These are phyloP conservation scores for Coelopa frigida DNA, from an alignment of 1,140 invertebrate genomes.

Conservation along the genomic window DNA sequence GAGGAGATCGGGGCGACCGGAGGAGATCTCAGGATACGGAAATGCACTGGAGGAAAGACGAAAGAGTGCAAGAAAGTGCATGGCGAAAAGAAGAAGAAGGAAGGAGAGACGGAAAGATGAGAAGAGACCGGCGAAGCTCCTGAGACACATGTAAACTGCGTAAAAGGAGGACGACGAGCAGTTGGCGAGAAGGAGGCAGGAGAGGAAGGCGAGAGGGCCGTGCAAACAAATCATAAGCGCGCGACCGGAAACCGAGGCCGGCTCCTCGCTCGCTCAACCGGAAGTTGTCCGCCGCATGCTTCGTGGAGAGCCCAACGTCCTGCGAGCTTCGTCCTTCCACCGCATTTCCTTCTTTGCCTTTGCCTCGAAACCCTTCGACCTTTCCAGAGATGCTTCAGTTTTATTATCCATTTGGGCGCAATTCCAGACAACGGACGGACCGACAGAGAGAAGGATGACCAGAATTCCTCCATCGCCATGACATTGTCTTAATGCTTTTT, in stretches of 20 bases:
- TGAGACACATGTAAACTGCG: neutral
- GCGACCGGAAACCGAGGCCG: neutral
- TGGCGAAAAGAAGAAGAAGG: neutral
- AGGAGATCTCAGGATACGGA: neutral
- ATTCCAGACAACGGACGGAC: too few species aligned
- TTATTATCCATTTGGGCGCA: slow-evolving; percentile 43
- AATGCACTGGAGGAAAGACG: neutral
- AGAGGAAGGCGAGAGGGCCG: neutral
- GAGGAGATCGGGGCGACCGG: neutral
- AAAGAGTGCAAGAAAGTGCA: neutral
- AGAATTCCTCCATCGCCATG: too few species aligned
- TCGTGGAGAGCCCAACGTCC: neutral
- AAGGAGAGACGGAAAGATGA: neutral
- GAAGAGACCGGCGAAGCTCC: neutral
- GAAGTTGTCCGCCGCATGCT: neutral
- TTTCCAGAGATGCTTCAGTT: slow-evolving; percentile 38
- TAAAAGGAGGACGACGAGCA: neutral
- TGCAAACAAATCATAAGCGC: neutral
- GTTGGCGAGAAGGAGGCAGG: neutral
- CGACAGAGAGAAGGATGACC: too few species aligned
- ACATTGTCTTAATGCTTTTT: too few species aligned
- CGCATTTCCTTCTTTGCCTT: neutral
- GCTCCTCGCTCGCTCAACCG: neutral
- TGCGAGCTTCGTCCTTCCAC: neutral
- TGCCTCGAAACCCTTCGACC: neutral